Evolutionary conservation across 2,797 vertebrate species (phyloP).

Genomic region (Chaenodraco wilsoni): DNA sequence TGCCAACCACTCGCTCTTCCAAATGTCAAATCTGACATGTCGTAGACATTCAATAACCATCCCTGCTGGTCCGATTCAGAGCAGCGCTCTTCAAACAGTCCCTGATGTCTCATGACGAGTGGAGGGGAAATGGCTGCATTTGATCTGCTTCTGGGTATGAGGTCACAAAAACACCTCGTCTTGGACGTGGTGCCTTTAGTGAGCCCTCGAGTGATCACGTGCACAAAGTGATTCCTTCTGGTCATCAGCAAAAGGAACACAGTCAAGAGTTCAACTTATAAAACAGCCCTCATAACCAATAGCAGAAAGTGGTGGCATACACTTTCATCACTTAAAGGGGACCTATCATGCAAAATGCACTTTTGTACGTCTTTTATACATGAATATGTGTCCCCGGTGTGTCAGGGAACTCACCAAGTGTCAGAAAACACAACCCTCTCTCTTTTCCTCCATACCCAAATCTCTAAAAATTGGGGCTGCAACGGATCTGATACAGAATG

Average conservation of each 20-base stretch:
- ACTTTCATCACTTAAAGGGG: not conserved
- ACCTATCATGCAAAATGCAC: no score
- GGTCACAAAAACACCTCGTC: slow-evolving; percentile 17
- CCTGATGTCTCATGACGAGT: slow-evolving; percentile 45
- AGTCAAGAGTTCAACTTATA: not conserved
- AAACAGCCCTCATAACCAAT: not conserved
- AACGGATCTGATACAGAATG: no score
- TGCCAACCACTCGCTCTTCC: slow-evolving; percentile 75
- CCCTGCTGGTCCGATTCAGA: slow-evolving; percentile 67
- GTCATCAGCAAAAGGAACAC: not conserved
- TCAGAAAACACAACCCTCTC: no score
- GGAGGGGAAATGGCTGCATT: slow-evolving; percentile 38
- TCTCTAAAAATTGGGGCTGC: no score
- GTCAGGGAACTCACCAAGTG: no score
- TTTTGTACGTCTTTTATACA: no score
- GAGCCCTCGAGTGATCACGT: slow-evolving; percentile 1
- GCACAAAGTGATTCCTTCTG: slow-evolving; percentile 1
- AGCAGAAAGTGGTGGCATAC: not conserved
- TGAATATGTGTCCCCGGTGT: no score
- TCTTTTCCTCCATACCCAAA: no score
- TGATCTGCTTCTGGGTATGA: slow-evolving; percentile 53
- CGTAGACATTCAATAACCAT: slow-evolving; percentile 66
- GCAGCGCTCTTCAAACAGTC: slow-evolving; percentile 62
- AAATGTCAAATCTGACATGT: slow-evolving; percentile 83
- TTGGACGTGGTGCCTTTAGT: not conserved